These are phyloP conservation scores for Trichopoda pennipes DNA, from an alignment of 2,888 invertebrate genomes.

Conservation along the genomic window DNA sequence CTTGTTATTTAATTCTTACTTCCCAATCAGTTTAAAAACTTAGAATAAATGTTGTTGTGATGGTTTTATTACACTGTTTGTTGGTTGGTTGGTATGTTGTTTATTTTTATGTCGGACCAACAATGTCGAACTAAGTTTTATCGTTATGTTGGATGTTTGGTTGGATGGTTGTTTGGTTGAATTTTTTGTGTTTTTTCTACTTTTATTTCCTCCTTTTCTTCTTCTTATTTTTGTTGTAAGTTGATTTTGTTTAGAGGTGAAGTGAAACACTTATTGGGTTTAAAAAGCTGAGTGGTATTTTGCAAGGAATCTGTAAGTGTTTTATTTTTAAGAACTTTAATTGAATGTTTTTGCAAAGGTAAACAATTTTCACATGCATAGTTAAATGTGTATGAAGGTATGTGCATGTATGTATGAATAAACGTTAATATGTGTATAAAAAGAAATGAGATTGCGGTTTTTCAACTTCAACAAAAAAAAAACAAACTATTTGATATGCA, in stretches of 20 bases:
- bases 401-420: no score
- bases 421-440: no score
- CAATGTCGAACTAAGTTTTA: conserved; percentile 24
- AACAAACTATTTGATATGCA: no score
- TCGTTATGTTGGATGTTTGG: conserved; percentile 39
- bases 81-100: not conserved
- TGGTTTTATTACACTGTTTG: not conserved
- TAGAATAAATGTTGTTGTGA: conserved; percentile 39
- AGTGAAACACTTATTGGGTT: conserved; percentile 32
- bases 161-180: not conserved
- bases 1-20: conserved; percentile 64
- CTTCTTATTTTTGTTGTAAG: not conserved
- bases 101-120: conserved; percentile 26
- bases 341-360: not conserved
- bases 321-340: conserved; percentile 2
- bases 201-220: not conserved
- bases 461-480: no score
- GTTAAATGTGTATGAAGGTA: not conserved
- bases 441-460: no score
- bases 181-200: not conserved
- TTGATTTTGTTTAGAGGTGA: conserved; percentile 17
- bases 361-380: not conserved
- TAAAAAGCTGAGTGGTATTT: conserved; percentile 18
- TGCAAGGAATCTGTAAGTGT: conserved; percentile 11
- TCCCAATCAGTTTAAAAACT: conserved; percentile 62